A percentile compares a stretch with the other conserved stretches of the same genome.
phyloP scores from a whole-genome alignment of 2,888 invertebrate species.

The Mallateleia sp. region DNA sequence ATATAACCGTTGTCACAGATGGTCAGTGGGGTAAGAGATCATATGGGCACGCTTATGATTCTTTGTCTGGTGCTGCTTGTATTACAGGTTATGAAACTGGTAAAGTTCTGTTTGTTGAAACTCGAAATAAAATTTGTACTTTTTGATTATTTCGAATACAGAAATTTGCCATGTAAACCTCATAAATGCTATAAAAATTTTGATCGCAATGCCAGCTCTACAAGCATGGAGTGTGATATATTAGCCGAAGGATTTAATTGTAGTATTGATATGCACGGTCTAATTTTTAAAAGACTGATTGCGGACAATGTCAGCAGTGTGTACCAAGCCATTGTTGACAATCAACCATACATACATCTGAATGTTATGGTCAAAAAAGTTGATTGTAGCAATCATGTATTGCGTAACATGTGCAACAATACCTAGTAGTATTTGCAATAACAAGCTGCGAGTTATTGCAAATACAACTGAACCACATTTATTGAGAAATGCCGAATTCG shows the following conservation, averaged over 20 bases:
- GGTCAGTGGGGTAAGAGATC: slow-evolving; percentile 64
- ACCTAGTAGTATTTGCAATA: too few species aligned
- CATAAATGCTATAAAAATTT: slow-evolving; percentile 83
- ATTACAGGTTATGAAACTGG: slow-evolving; percentile 37
- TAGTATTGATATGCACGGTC: slow-evolving; percentile 67
- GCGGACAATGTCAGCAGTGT: slow-evolving; percentile 85
- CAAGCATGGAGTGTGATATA: slow-evolving; percentile 62
- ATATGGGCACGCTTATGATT: slow-evolving; percentile 36
- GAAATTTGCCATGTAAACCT: slow-evolving; percentile 40
- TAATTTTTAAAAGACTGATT: slow-evolving; percentile 74
- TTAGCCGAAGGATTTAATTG: slow-evolving; percentile 69
- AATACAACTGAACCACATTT: background rate
- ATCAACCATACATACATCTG: slow-evolving; percentile 76
- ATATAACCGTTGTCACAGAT: slow-evolving; percentile 66
- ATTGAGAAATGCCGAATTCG: slow-evolving; percentile 6
- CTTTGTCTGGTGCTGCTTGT: slow-evolving; percentile 44
- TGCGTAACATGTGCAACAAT: slow-evolving; percentile 53
- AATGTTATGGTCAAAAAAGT: slow-evolving; percentile 44
- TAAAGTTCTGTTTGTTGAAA: slow-evolving; percentile 39
- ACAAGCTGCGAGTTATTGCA: slow-evolving; percentile 27
- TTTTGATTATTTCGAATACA: slow-evolving; percentile 46
- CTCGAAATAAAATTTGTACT: slow-evolving; percentile 37
- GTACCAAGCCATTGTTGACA: slow-evolving; percentile 81
- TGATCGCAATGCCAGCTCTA: slow-evolving; percentile 20
- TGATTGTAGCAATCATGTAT: slow-evolving; percentile 77